Percentiles rank a stretch among this genome's conserved stretches.
Evolutionary conservation across 2,113 vertebrate genomes (phyloP).

Genomic region (Bubo scandiacus): DNA sequence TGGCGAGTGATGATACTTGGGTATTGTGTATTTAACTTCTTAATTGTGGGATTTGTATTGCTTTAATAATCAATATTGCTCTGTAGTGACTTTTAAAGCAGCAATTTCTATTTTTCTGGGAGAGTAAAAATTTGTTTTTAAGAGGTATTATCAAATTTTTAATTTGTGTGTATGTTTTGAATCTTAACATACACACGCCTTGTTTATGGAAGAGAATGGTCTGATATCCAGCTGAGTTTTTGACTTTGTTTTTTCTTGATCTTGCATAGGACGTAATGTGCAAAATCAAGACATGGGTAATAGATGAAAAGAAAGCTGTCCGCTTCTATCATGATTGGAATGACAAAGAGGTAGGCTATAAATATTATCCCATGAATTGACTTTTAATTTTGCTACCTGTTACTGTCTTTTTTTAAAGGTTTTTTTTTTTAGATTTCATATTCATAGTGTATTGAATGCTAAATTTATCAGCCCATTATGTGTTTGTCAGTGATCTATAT

Average conservation of each 20-base stretch:
- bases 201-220: slow-evolving; percentile 82
- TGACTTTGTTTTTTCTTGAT: slow-evolving; percentile 87
- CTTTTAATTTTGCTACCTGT: slow-evolving; percentile 42
- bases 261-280: slow-evolving; percentile 91
- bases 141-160: slow-evolving; percentile 62
- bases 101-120: slow-evolving; percentile 9
- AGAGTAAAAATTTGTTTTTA: slow-evolving; percentile 50
- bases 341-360: slow-evolving; percentile 90
- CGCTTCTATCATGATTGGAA: slow-evolving; percentile 91
- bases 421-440: background rate
- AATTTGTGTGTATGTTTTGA: slow-evolving; percentile 72
- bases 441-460: background rate
- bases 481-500: background rate
- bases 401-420: background rate
- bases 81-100: slow-evolving; percentile 40
- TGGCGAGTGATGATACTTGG: background rate
- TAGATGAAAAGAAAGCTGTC: slow-evolving; percentile 93
- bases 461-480: background rate
- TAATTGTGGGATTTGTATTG: background rate
- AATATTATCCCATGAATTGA: background rate
- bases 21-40: slow-evolving; percentile 5
- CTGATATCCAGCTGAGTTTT: slow-evolving; percentile 78
- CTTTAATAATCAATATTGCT: background rate
- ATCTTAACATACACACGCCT: slow-evolving; percentile 75
- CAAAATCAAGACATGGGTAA: slow-evolving; percentile 95